Evolutionary conservation across 53 echinoderm and acorn worm species (phyloP).

Genomic region (Pentamera pediparva): DNA sequence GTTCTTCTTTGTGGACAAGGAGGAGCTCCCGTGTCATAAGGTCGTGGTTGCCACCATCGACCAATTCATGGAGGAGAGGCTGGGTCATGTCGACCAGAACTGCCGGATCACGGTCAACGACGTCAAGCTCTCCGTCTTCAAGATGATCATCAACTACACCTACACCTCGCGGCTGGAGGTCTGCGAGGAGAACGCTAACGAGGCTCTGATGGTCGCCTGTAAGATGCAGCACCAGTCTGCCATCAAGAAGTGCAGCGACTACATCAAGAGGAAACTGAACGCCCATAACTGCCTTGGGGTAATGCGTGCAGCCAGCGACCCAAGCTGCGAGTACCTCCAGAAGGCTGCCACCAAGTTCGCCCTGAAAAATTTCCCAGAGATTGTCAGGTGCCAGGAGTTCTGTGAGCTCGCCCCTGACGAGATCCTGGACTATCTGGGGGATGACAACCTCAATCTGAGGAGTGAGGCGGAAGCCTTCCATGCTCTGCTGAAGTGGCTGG

Average conservation of each 20-base stretch:
- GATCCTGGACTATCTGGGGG: conserved; percentile 80
- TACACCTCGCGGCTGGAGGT: conserved; percentile 93
- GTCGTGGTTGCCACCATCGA: conserved; percentile 95
- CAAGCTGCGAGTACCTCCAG: conserved; percentile 76
- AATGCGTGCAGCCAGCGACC: conserved; percentile 67
- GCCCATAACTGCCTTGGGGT: conserved; percentile 85
- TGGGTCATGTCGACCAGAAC: conserved; percentile 44
- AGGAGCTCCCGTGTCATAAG: conserved; percentile 60
- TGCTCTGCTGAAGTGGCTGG: conserved; percentile 85
- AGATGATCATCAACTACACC: conserved; percentile 90
- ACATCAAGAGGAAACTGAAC: conserved; percentile 71
- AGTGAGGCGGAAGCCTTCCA: conserved; percentile 85
- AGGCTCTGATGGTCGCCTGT: conserved; percentile 75
- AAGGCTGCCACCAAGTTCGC: conserved; percentile 81
- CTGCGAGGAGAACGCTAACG: conserved; percentile 85
- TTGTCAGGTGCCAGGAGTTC: conserved; percentile 79
- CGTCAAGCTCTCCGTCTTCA: conserved; percentile 67
- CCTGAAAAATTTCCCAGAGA: conserved; percentile 86
- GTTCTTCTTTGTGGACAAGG: conserved; percentile 50
- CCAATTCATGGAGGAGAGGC: conserved; percentile 70
- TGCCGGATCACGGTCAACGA: conserved; percentile 60
- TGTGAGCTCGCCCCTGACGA: conserved; percentile 61
- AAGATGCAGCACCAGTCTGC: conserved; percentile 84
- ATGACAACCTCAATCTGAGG: conserved; percentile 82
- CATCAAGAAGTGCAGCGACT: conserved; percentile 92